Evolutionary conservation across 23 tunicate species (phyloP), one percentile per base, ranked within the genome.

Genomic region (Phallusia fumigata): DNA sequence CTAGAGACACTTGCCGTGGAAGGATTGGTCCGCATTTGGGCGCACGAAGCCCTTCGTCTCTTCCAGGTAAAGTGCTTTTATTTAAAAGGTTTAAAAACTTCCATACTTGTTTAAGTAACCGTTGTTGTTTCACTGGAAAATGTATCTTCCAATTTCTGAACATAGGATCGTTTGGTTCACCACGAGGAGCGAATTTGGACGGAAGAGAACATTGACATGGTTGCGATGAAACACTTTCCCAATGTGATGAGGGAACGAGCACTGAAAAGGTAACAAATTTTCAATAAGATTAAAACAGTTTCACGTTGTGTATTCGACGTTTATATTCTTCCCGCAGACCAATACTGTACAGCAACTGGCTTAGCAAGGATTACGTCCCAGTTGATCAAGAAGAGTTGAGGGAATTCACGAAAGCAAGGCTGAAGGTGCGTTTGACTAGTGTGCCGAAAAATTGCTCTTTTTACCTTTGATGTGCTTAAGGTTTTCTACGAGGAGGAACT

Each of bases 401-500:
- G 64, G 96, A 96, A 22, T 96, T 92, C 33, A 88, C 92, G 0
- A 96, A 96, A 84, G 99, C 99, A 5, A 78, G 99, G 52, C 90
- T 96, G 19, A 94, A 94, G 94, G 98, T 93, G 53, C 64, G 40
- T 78, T 78, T 78, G 8, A 30, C 32, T 65, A 3, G 10, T 30
- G 32, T 5, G 6, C 47, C 10, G 10, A 40, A 40, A 10, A 3
- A 40, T 22, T 58, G 69, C 28, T 6, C 8, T 22, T 58, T 21
- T 21, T 24, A 58, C 28, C 13, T 3, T 1, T 58, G 3, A 1
- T 58, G 28, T 16, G 22, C 52, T 2, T 8, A 33, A 90, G 92
- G 99, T 95, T 0, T 96, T 96, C 77, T 96, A 96, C 78, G 99
- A 96, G 65, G 99, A 96, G 77, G 99, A 96, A 51, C 85, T 96